Evolutionary conservation across 2,888 invertebrate species (phyloP).

Genomic region (Cryptus viduatorius): DNA sequence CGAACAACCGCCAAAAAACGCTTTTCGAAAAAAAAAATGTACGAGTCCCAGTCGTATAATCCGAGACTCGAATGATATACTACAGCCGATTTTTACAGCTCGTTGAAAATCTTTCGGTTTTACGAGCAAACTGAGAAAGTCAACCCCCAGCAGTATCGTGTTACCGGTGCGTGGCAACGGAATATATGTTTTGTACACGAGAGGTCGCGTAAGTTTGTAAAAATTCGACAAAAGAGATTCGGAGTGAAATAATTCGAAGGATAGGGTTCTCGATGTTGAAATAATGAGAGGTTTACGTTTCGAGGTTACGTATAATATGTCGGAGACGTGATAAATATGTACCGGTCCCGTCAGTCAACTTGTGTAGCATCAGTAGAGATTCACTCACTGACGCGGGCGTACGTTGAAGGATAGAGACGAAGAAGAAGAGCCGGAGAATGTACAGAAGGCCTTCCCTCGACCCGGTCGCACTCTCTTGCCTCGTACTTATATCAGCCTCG

Average conservation of each 20-base stretch:
- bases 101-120: constrained; percentile 63
- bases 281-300: constrained; percentile 23
- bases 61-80: constrained; percentile 56
- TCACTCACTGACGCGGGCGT: constrained; percentile 62
- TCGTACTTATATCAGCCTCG: constrained; percentile 59
- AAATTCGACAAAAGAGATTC: no score
- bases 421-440: constrained; percentile 71
- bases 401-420: constrained; percentile 22
- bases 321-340: constrained; percentile 58
- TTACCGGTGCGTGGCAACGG: constrained; percentile 14
- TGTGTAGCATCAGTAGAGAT: constrained; percentile 65
- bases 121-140: constrained; percentile 55
- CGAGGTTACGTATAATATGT: constrained; percentile 8
- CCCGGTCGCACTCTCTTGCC: constrained; percentile 55
- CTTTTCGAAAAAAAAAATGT: not conserved
- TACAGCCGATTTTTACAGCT: constrained; percentile 51
- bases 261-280: constrained; percentile 8
- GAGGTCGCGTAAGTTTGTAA: no score
- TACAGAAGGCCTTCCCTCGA: constrained; percentile 72
- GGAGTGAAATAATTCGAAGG: not conserved
- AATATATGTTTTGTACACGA: no score
- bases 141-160: constrained; percentile 35
- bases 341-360: constrained; percentile 61
- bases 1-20: not conserved
- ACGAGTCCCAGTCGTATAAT: constrained; percentile 7